Conservation (phyloP, 2,888 invertebrate species). For the Pristionchus arcanus region DNA sequence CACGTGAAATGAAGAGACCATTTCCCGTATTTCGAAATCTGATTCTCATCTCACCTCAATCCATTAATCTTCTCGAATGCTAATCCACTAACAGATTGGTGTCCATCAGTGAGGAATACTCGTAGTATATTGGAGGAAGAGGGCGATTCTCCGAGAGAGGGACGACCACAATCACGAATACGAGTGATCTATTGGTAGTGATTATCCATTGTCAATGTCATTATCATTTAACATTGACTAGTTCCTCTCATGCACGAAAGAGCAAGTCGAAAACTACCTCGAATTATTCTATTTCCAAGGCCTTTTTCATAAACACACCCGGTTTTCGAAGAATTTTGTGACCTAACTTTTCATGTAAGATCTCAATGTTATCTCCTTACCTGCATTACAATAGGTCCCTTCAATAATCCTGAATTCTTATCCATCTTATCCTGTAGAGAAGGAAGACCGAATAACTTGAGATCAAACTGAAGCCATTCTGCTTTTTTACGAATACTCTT, state of each 20-base stretch:
- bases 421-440: slow-evolving; percentile 47
- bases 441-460: slow-evolving; percentile 51
- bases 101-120: slow-evolving; percentile 64
- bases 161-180: slow-evolving; percentile 50
- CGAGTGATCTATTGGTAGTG: slow-evolving; percentile 52
- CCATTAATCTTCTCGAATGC: slow-evolving; percentile 27
- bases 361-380: neutral
- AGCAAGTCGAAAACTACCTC: no score
- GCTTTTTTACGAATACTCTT: neutral
- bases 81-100: slow-evolving; percentile 48
- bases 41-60: slow-evolving; percentile 10
- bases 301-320: no score
- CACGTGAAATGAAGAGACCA: no score
- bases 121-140: slow-evolving; percentile 58
- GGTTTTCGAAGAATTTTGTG: no score
- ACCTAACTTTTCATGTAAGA: neutral
- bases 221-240: no score
- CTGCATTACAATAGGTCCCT: slow-evolving; percentile 50
- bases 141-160: slow-evolving; percentile 39
- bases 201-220: no score
- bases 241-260: no score
- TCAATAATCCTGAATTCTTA: slow-evolving; percentile 46
- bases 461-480: slow-evolving; percentile 35
- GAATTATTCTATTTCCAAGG: no score
- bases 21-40: no score